Percentiles rank a stretch among this genome's conserved stretches.
Evolutionary conservation across 2,888 invertebrate species (phyloP).

Genomic region (Cephus runcator): DNA sequence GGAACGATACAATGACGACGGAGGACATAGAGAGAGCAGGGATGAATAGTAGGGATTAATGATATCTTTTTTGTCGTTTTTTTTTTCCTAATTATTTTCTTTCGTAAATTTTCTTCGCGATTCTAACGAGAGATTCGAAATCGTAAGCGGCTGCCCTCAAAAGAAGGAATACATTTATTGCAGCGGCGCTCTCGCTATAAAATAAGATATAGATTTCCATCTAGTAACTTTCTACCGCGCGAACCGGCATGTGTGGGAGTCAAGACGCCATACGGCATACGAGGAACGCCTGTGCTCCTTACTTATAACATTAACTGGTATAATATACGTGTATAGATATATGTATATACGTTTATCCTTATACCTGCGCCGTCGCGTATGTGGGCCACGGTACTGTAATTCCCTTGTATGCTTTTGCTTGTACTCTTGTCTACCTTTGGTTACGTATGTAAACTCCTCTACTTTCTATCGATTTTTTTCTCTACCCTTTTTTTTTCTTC

Average conservation of each 20-base stretch:
- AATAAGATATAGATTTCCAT: conserved; percentile 66
- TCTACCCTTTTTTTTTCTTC: background rate
- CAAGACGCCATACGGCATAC: conserved; percentile 57
- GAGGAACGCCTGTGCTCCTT: conserved; percentile 21
- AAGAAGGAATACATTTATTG: conserved; percentile 51
- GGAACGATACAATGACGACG: background rate
- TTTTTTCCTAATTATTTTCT: background rate
- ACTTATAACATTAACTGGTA: conserved; percentile 18
- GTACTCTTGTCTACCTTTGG: background rate
- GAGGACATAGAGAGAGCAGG: background rate
- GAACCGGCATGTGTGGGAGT: conserved; percentile 56
- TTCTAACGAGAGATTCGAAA: background rate
- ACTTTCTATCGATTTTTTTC: background rate
- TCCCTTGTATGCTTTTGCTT: background rate
- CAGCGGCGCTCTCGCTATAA: conserved; percentile 51
- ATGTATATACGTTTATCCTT: background rate
- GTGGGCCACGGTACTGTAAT: background rate
- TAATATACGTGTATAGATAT: background rate
- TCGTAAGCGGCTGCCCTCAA: background rate
- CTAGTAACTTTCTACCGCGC: conserved; percentile 62
- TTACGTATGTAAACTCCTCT: background rate
- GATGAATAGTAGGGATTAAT: background rate
- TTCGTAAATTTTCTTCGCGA: background rate
- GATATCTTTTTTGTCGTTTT: background rate
- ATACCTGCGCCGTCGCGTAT: background rate